Percentiles rank a stretch among this genome's conserved stretches.
Conservation (phyloP, 1,140 invertebrate genomes). For the Epicauta chinensis region DNA sequence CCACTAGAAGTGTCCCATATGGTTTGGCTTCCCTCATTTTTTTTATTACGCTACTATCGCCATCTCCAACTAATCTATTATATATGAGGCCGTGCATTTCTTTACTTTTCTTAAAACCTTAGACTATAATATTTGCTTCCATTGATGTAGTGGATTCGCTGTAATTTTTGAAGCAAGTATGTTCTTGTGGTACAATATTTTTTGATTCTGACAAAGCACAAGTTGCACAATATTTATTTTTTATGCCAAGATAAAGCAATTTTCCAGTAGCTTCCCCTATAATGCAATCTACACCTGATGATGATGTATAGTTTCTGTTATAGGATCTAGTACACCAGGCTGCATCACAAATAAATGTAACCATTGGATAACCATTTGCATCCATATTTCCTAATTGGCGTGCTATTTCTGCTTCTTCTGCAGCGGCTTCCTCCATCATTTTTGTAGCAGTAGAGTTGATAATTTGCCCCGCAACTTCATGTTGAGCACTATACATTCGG, state of each 20-base stretch:
- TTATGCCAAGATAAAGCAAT: slow-evolving; percentile 37
- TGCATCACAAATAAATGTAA: too few relatives aligned
- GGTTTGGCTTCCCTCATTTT: neutral
- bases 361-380: too few relatives aligned
- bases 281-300: neutral
- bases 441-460: too few relatives aligned
- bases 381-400: too few relatives aligned
- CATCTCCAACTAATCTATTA: slow-evolving; percentile 26
- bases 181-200: slow-evolving; percentile 1
- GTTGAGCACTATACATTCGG: too few relatives aligned
- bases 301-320: neutral
- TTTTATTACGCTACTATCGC: slow-evolving; percentile 20
- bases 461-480: too few relatives aligned
- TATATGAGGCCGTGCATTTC: slow-evolving; percentile 33
- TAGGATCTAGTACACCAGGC: neutral
- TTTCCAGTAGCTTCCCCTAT: slow-evolving; percentile 17
- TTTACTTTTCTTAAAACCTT: slow-evolving; percentile 34
- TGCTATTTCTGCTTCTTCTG: too few relatives aligned
- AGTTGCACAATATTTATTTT: slow-evolving; percentile 32
- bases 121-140: slow-evolving; percentile 34
- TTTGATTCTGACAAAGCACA: slow-evolving; percentile 21
- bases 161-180: slow-evolving; percentile 37
- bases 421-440: too few relatives aligned
- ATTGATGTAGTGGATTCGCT: slow-evolving; percentile 27
- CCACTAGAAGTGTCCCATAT: slow-evolving; percentile 1